Conservation (phyloP, 2,888 invertebrate genomes). For the Agrilus cyanescens region DNA sequence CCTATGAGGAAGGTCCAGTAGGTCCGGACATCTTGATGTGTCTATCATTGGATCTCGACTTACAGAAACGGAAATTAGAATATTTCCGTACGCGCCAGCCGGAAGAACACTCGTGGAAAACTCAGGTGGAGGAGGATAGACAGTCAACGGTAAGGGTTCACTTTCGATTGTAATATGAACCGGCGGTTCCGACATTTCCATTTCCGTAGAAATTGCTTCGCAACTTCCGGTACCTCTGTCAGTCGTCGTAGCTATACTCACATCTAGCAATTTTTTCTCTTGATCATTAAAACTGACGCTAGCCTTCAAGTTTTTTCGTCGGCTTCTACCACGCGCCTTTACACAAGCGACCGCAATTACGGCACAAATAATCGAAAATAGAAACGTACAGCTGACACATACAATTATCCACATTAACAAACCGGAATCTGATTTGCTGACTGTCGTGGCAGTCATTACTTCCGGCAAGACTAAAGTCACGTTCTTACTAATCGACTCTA, state of each 20-base stretch:
- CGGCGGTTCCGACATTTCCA: conserved; percentile 40
- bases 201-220: conserved; percentile 43
- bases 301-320: conserved; percentile 59
- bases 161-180: conserved; percentile 43
- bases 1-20: conserved; percentile 58
- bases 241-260: conserved; percentile 61
- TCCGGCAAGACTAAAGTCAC: conserved; percentile 54
- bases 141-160: conserved; percentile 34
- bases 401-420: conserved; percentile 61
- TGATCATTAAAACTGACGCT: conserved; percentile 79
- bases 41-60: conserved; percentile 58
- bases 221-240: conserved; percentile 46
- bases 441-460: conserved; percentile 65
- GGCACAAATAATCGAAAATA: conserved; percentile 47
- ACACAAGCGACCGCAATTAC: conserved; percentile 47
- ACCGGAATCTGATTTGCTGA: conserved; percentile 60
- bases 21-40: conserved; percentile 66
- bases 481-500: conserved; percentile 49
- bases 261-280: conserved; percentile 74
- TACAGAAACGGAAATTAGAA: conserved; percentile 73
- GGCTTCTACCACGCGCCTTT: conserved; percentile 41
- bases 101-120: conserved; percentile 43
- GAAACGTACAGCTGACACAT: conserved; percentile 56
- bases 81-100: conserved; percentile 56
- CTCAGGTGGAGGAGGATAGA: conserved; percentile 45